Evolutionary conservation across 2,797 vertebrate genomes (phyloP), one percentile per base, ranked within the genome.

Genomic region (Microctenopoma stevenorrisi): DNA sequence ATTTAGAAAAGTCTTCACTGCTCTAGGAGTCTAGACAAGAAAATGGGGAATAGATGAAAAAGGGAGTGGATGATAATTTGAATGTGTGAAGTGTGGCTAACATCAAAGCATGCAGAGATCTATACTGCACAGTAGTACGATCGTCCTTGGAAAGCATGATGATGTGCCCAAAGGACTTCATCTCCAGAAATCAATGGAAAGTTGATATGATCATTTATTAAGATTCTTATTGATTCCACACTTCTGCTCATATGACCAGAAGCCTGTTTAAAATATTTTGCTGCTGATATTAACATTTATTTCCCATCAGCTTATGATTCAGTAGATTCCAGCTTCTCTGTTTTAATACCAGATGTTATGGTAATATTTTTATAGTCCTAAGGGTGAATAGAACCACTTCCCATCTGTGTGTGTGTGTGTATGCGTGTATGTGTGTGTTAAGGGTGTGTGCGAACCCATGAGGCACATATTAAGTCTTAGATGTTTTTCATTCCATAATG

Each of bases 401-500:
- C 38, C 59, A 57, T 79, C 68, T 72, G 38, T 57, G 62, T 78
- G 76, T 46, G 16, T 57, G 57, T 69, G 28, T 53, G n/a, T 68
- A 42, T 74, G 22, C 64, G 13, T 62, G 48, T 56, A n/a, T 58
- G 28, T 65, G 12, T 46, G 28, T 78, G 67, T 22, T 22, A 22
- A 22, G 22, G 12, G 58, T 60, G 28, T 68, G 68, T 58, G 62
- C 68, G 57, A 64, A 75, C 84, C 88, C 84, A 82, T 84, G 69
- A 90, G 89, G 86, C 77, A 89, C 77, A 79, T 86, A 88, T 90
- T 86, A 89, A 63, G 81, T 76, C 70, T 81, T 84, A 89, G 81
- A 90, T 93, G 90, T 90, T 91, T 93, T 86, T 93, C 89, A 91
- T 93, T 91, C 91, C 88, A 82, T 91, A 91, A 94, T 92, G 90